These are phyloP conservation scores for Brachionus paranguensis DNA, from an alignment of 1,140 invertebrate species.

Conservation along the genomic window DNA sequence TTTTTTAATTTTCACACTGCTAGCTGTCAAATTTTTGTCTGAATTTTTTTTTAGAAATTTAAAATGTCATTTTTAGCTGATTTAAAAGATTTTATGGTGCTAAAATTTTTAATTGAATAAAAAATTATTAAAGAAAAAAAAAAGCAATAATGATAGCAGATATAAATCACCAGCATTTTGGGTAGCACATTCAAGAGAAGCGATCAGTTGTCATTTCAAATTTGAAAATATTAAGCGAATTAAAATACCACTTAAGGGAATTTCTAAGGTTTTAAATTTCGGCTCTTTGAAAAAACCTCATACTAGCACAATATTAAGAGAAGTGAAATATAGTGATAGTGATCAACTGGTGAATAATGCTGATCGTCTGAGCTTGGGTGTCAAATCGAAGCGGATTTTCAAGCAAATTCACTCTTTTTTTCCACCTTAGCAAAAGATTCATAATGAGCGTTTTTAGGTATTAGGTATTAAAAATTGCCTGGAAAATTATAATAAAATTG, in stretches of 20 bases:
- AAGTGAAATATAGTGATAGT: background rate
- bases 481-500: constrained; percentile 21
- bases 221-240: background rate
- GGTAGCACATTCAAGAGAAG: background rate
- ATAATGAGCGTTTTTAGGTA: background rate
- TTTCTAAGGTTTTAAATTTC: background rate
- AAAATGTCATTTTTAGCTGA: too few relatives aligned
- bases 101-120: too few relatives aligned
- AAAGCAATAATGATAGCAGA: too few relatives aligned
- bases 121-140: too few relatives aligned
- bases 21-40: too few relatives aligned
- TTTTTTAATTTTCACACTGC: too few relatives aligned
- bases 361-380: background rate
- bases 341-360: background rate
- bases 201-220: background rate
- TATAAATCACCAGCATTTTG: too few relatives aligned
- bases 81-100: too few relatives aligned
- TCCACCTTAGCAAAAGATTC: background rate
- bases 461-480: background rate
- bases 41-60: too few relatives aligned
- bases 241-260: background rate
- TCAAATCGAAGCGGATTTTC: background rate
- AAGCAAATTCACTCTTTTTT: background rate
- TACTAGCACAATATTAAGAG: background rate
- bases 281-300: background rate